Conservation (phyloP, 2,888 invertebrate species). For the Exocentrus adspersus region DNA sequence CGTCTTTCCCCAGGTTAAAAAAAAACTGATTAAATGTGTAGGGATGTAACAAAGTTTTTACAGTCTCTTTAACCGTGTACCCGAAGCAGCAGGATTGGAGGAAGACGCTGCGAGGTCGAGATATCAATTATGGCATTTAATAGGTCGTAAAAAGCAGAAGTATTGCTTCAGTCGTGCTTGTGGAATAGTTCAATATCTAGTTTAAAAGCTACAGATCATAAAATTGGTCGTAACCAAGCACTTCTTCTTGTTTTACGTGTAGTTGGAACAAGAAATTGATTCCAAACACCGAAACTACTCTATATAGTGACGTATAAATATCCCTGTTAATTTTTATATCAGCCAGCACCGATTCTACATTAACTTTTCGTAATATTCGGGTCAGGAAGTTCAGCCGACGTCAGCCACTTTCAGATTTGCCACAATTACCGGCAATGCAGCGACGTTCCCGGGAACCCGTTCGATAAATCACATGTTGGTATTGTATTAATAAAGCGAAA, state of each 20-base stretch:
- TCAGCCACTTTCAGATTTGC: not conserved
- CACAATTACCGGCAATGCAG: not conserved
- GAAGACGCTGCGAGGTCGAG: not conserved
- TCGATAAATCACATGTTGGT: constrained; percentile 28
- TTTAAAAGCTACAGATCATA: not conserved
- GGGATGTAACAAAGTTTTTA: too few relatives aligned
- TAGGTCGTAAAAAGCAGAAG: not conserved
- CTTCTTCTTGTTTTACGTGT: too few relatives aligned
- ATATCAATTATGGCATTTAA: not conserved
- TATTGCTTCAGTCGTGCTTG: not conserved
- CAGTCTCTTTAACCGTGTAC: not conserved
- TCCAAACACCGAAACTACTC: too few relatives aligned
- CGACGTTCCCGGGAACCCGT: constrained; percentile 1
- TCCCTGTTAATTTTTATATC: too few relatives aligned
- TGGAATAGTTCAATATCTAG: not conserved
- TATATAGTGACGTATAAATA: too few relatives aligned
- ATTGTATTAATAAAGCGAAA: constrained; percentile 21
- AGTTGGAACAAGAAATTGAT: too few relatives aligned
- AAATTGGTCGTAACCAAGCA: not conserved
- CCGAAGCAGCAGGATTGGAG: not conserved
- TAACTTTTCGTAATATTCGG: not conserved
- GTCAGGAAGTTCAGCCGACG: not conserved
- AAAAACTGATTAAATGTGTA: too few relatives aligned
- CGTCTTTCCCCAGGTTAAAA: too few relatives aligned
- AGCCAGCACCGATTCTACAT: not conserved